Evolutionary conservation across 2,113 vertebrate genomes (phyloP), one percentile per base, ranked within the genome.

Genomic region (Cathartes aura): DNA sequence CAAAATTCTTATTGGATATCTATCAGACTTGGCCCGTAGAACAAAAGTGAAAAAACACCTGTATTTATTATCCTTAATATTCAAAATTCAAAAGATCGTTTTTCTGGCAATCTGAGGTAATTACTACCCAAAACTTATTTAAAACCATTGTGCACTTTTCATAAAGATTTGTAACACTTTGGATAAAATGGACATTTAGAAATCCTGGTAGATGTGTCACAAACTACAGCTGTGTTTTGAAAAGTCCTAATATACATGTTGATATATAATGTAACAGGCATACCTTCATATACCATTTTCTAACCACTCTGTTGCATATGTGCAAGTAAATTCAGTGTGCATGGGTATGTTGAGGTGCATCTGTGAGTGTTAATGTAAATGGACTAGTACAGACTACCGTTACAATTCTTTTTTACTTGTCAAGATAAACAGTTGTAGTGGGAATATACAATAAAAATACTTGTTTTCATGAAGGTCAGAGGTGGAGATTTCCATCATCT

Each of bases 401-500:
- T 80, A 71, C 8, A n/a, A 34, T 75, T 24, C 4, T 36, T 64
- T 63, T 85, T 73, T 14, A 59, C 45, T 75, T 58, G 7, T 4
- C 21, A 78, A 72, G 34, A 60, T 60, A 32, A 84, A 55, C 2
- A 72, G 6, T 40, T 53, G 11, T 40, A 53, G 24, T 30, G 19
- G 32, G 47, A 90, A 81, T 38, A 62, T 8, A 7, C 6, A 13
- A 10, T 29, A 55, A 53, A 58, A 81, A 34, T 38, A 45, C 32
- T 53, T 48, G 21, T 11, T 88, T 50, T 53, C 60, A 40, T 62
- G 47, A 83, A 3, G 3, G 18, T 27, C 30, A 38, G 7, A 68
- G 12, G 6, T 27, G 36, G 19, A 79, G 15, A 38, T 70, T 55
- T 84, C 24, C 19, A 19, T 29, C 0, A 0, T 48, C 14, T 67